A percentile compares a stretch with the other conserved stretches of the same genome.
Evolutionary conservation across 1,140 invertebrate genomes (phyloP).

Genomic region (Drosophila prosaltans): DNA sequence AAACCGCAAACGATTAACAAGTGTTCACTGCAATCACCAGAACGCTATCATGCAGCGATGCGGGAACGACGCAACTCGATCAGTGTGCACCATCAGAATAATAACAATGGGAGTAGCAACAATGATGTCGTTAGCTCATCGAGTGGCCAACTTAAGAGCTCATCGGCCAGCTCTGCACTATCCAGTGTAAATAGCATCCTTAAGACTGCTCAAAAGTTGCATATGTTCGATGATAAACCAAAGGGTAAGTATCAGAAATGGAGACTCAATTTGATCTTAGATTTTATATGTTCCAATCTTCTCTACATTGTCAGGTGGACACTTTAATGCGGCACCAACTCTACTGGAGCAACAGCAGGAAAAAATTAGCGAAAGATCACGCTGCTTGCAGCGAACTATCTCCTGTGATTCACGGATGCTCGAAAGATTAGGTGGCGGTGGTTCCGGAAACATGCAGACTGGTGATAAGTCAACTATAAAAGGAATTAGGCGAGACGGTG

Average conservation of each 20-base stretch:
- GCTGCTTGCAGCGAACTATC: constrained; percentile 84
- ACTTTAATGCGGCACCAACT: constrained; percentile 88
- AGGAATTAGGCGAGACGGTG: constrained; percentile 44
- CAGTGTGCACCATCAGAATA: constrained; percentile 55
- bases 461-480: constrained; percentile 43
- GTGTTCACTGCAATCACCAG: constrained; percentile 68
- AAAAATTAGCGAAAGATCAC: constrained; percentile 89
- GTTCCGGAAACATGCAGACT: constrained; percentile 5
- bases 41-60: constrained; percentile 67
- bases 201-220: constrained; percentile 65
- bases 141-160: constrained; percentile 38
- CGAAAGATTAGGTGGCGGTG: constrained; percentile 52
- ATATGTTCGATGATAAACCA: constrained; percentile 73
- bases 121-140: constrained; percentile 16
- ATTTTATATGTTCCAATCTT: neutral
- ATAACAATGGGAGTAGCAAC: constrained; percentile 26
- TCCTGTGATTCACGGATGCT: constrained; percentile 69
- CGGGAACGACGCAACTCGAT: constrained; percentile 68
- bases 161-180: constrained; percentile 52
- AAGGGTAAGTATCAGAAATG: constrained; percentile 46
- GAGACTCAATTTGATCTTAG: neutral
- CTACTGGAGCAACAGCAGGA: constrained; percentile 89
- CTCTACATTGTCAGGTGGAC: constrained; percentile 58
- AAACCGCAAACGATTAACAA: constrained; percentile 73
- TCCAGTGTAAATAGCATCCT: constrained; percentile 67